A percentile compares a stretch with the other conserved stretches of the same genome.
phyloP scores from a whole-genome alignment of 2,888 invertebrate genomes.

The Drosophila antonietae region DNA sequence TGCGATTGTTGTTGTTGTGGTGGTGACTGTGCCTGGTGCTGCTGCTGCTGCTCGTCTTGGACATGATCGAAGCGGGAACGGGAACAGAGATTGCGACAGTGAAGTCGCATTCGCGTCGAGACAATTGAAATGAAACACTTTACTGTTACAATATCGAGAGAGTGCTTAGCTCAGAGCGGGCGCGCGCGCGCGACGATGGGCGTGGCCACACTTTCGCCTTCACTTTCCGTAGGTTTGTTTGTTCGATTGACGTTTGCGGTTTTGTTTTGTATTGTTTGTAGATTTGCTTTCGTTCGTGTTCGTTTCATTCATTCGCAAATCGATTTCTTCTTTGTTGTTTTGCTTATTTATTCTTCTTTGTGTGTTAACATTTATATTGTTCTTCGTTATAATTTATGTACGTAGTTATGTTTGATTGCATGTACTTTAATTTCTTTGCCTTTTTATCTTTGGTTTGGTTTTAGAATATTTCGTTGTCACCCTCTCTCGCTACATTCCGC shows the following conservation, averaged over 20 bases:
- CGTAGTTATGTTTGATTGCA: constrained; percentile 21
- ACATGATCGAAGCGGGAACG: constrained; percentile 66
- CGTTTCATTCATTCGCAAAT: constrained; percentile 69
- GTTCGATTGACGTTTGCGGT: constrained; percentile 5
- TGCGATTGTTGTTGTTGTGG: constrained; percentile 45
- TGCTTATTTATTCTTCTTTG: constrained; percentile 17
- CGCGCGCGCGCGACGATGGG: constrained; percentile 14
- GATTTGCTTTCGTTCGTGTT: constrained; percentile 49
- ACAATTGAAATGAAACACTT: constrained; percentile 32
- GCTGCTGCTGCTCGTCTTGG: constrained; percentile 69
- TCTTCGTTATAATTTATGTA: constrained; percentile 52
- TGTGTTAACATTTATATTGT: constrained; percentile 43
- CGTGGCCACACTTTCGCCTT: constrained; percentile 65
- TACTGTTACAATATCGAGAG: constrained; percentile 24
- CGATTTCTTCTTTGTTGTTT: constrained; percentile 49
- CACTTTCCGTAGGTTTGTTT: constrained; percentile 46
- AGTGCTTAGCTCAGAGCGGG: constrained; percentile 4
- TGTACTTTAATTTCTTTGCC: constrained; percentile 66
- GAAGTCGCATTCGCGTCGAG: constrained; percentile 38
- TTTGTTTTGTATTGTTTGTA: constrained; percentile 25
- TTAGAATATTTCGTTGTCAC: constrained; percentile 45
- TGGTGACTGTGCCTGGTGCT: constrained; percentile 16
- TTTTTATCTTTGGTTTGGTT: constrained; percentile 75
- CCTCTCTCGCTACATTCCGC: constrained; percentile 45
- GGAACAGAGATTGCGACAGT: constrained; percentile 20